Base-by-base conservation (phyloP, 53 echinoderm and acorn worm species). In the Patiria pectinifera region DNA sequence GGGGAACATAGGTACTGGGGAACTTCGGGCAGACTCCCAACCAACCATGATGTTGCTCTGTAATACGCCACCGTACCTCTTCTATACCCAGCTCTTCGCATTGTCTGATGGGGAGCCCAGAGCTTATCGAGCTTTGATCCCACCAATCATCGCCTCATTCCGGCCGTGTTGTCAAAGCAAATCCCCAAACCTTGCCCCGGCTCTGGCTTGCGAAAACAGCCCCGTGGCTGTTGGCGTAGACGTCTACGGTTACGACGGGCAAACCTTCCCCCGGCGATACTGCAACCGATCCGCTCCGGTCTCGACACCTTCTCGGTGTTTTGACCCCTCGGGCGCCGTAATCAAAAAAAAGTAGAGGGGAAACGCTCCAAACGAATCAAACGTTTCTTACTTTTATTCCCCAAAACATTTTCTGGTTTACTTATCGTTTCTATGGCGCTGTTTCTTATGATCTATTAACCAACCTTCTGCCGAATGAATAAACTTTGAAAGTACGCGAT, bases 141-240 rank as follows among this genome's bases (percentile, higher is more conserved):
- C 35, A 46, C 90, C 81, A 90, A 90, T 90, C 90, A 90, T 81
- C n/a, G 45, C n/a, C 69, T 62, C 80, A 80, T 80, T 80, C 81
- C 62, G 3, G 23, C 81, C 90, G 80, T 90, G 90, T 90, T 90
- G 90, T 90, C 90, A 69, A 69, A 90, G 90, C 81, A 81, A 80
- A 90, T 80, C 90, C 86, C 69, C 72, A 23, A 16, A 7, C 66
- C 74, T 48, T n/a, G 87, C 53, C 48, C 80, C 80, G 45, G 83
- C 25, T 49, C 69, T 69, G 90, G 80, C 90, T 90, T 90, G 90
- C 81, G 90, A 90, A 90, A 90, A 90, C 90, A 90, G n/a, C 62
- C 87, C 90, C 90, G 80, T 90, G 90, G 90, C 90, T 90, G 63
- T 90, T 90, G 69, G 24, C 69, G 82, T 2, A 81, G 90, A 66